A percentile compares a stretch with the other conserved stretches of the same genome.
Conservation (phyloP, 2,113 vertebrate genomes). For the Daboia siamensis region DNA sequence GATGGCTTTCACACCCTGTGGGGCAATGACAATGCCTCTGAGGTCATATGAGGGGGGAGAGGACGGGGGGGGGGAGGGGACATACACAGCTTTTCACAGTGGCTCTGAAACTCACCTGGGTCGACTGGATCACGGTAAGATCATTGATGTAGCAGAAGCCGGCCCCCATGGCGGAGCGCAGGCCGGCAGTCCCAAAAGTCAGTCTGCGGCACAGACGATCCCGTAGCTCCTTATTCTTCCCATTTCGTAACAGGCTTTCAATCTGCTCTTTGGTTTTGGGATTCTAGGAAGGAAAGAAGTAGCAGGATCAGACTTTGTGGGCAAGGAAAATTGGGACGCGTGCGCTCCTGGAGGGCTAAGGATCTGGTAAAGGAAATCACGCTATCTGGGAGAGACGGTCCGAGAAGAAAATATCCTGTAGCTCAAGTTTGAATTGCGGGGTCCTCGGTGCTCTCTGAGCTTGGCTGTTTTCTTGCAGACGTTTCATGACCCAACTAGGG, state of each 20-base stretch:
- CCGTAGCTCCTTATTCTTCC: slow-evolving; percentile 75
- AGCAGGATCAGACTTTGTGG: neutral
- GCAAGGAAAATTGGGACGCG: too few relatives aligned
- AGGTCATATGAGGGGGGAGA: neutral
- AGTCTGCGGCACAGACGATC: slow-evolving; percentile 82
- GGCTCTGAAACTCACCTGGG: slow-evolving; percentile 73
- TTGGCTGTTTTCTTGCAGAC: neutral
- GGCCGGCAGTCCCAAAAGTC: slow-evolving; percentile 89
- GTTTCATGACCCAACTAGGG: neutral
- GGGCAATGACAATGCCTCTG: neutral
- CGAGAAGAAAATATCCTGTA: neutral
- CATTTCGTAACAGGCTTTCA: slow-evolving; percentile 72
- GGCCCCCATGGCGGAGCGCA: slow-evolving; percentile 89
- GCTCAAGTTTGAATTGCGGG: neutral
- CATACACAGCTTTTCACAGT: fast-evolving
- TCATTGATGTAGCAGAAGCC: slow-evolving; percentile 94
- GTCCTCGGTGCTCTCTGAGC: neutral
- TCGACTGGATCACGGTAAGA: slow-evolving; percentile 92
- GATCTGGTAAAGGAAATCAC: neutral
- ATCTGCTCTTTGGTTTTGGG: slow-evolving; percentile 82
- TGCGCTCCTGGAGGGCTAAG: neutral
- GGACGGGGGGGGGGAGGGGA: neutral
- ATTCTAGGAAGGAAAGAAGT: slow-evolving; percentile 70
- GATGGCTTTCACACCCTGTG: fast-evolving
- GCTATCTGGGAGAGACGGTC: neutral